Conservation (phyloP, 2,797 vertebrate species). For the Urosaurus nigricauda region DNA sequence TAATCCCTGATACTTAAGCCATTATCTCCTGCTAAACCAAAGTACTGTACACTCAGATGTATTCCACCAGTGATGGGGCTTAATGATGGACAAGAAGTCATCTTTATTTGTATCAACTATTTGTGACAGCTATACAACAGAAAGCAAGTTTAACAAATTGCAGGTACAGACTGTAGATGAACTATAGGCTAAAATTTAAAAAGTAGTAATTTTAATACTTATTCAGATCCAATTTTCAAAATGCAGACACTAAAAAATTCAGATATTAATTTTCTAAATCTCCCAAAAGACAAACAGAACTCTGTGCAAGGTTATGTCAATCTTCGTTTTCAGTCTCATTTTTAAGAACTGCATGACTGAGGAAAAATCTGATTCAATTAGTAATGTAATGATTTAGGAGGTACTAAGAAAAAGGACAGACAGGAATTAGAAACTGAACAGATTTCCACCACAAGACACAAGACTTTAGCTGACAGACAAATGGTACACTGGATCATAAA, state of each 20-base stretch:
- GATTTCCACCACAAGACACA: neutral
- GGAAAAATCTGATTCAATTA: neutral
- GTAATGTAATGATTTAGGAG: neutral
- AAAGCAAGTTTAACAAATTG: neutral
- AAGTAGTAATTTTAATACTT: neutral
- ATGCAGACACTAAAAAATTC: neutral
- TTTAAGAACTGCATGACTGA: neutral
- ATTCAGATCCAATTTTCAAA: neutral
- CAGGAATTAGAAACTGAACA: neutral
- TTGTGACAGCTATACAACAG: neutral
- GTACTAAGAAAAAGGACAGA: neutral
- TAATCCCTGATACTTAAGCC: neutral
- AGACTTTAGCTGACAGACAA: neutral
- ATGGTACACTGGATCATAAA: neutral
- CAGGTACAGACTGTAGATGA: neutral
- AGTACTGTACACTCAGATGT: neutral
- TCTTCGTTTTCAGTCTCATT: conserved; percentile 11
- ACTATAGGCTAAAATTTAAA: neutral
- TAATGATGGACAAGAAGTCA: neutral
- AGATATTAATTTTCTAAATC: neutral
- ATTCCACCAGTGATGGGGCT: neutral
- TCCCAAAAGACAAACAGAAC: neutral
- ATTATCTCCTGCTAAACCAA: neutral
- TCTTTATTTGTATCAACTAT: neutral
- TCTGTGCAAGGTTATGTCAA: neutral